A percentile compares a stretch with the other conserved stretches of the same genome.
phyloP scores from a whole-genome alignment of 2,113 vertebrate genomes.

The Raja brachyura region DNA sequence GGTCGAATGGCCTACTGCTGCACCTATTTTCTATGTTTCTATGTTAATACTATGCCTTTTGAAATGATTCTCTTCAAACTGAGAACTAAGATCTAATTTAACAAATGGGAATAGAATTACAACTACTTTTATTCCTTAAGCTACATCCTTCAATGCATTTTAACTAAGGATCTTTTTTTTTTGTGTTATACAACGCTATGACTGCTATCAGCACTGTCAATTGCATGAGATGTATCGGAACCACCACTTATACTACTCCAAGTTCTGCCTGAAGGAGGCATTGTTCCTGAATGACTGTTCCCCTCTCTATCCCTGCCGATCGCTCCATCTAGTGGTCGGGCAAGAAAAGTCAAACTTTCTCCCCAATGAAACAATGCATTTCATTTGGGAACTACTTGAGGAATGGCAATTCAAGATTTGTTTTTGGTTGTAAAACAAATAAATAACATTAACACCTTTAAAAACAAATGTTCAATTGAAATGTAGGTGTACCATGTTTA shows the following conservation, averaged over 20 bases:
- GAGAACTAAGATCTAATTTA: not conserved
- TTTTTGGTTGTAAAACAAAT: not conserved
- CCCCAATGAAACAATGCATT: not conserved
- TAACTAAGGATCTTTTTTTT: no score
- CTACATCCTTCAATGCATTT: not conserved
- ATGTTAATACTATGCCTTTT: no score
- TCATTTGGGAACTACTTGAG: not conserved
- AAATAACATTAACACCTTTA: not conserved
- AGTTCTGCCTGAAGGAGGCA: constrained; percentile 18
- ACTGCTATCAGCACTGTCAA: not conserved
- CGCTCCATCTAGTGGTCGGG: constrained; percentile 25
- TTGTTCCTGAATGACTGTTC: not conserved
- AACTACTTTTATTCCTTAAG: not conserved
- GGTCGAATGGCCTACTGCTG: no score
- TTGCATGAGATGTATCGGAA: not conserved
- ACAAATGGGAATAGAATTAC: not conserved
- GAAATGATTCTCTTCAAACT: not conserved
- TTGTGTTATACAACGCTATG: no score
- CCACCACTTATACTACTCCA: not conserved
- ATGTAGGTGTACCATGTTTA: not conserved
- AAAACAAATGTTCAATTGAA: not conserved
- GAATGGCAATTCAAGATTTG: not conserved
- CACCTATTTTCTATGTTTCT: no score
- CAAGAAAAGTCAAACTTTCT: not conserved
- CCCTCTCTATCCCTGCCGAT: not conserved